Percentiles rank a stretch among this genome's conserved stretches.
These are phyloP conservation scores for Crematogaster levior DNA, from an alignment of 2,888 invertebrate genomes.

Conservation along the genomic window DNA sequence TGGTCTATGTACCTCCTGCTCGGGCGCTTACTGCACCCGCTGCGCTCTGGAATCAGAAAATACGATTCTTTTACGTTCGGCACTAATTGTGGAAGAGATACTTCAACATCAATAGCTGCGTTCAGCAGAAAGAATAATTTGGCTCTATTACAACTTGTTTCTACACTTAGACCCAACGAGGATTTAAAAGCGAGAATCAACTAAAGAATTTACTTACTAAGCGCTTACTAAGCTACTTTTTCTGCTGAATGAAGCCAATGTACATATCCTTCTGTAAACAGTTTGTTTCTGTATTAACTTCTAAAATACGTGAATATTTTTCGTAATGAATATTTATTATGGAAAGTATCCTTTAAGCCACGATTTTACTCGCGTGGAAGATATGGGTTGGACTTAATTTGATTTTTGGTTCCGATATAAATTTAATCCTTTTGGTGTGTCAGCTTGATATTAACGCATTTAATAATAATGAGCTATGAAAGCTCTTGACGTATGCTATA, in stretches of 20 bases:
- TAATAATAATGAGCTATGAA: constrained; percentile 16
- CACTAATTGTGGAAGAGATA: background rate
- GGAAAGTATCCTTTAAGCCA: background rate
- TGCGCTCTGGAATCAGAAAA: constrained; percentile 53
- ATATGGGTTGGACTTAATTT: background rate
- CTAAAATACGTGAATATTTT: background rate
- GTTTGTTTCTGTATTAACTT: background rate
- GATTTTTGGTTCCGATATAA: background rate
- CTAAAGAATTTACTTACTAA: no score
- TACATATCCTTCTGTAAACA: background rate
- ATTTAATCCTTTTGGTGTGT: background rate
- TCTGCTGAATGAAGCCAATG: no score
- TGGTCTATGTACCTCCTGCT: constrained; percentile 66
- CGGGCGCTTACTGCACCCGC: constrained; percentile 47
- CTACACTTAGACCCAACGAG: no score
- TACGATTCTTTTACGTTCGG: background rate
- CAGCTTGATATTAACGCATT: background rate
- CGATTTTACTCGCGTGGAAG: background rate
- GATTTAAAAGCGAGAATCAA: no score
- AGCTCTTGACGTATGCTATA: background rate
- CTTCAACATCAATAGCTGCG: background rate
- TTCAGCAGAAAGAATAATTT: no score
- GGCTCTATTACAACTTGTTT: no score
- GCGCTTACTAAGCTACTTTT: no score
- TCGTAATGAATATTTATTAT: background rate